phyloP scores from a whole-genome alignment of 2,888 invertebrate species.

The Charanyca ferruginea region DNA sequence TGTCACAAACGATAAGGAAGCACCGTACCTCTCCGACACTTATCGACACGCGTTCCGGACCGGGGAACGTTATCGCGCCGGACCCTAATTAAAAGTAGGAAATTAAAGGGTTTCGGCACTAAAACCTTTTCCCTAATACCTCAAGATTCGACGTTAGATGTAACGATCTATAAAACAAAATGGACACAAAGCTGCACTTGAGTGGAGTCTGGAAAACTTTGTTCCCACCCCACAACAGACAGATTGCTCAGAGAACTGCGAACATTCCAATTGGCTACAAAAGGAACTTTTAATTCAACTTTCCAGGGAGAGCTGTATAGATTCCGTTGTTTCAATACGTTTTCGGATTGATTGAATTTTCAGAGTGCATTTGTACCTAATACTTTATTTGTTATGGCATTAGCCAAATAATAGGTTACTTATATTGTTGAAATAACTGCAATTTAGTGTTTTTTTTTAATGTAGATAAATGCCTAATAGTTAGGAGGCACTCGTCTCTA shows the following conservation, averaged over 20 bases:
- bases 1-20: slow-evolving; percentile 35
- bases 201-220: slow-evolving; percentile 33
- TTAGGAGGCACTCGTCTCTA: too few relatives aligned
- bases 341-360: slow-evolving; percentile 1
- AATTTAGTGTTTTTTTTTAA: too few relatives aligned
- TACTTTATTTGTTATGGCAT: too few relatives aligned
- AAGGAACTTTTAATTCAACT: slow-evolving; percentile 48
- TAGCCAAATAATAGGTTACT: too few relatives aligned
- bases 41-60: slow-evolving; percentile 44
- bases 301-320: slow-evolving; percentile 9
- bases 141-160: slow-evolving; percentile 40
- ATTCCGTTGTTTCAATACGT: slow-evolving; percentile 29
- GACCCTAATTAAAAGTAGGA: slow-evolving; percentile 63
- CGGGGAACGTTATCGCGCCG: slow-evolving; percentile 40
- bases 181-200: slow-evolving; percentile 22
- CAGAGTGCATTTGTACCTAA: too few relatives aligned
- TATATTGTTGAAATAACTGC: too few relatives aligned
- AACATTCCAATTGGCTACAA: slow-evolving; percentile 41
- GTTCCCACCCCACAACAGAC: slow-evolving; percentile 16
- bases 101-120: slow-evolving; percentile 54
- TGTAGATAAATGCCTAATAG: too few relatives aligned
- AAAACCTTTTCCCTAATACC: slow-evolving; percentile 55
- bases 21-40: slow-evolving; percentile 21
- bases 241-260: slow-evolving; percentile 38
- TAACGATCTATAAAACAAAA: slow-evolving; percentile 48